phyloP scores from a whole-genome alignment of 1,140 invertebrate species.

The Diorhabda sublineata region DNA sequence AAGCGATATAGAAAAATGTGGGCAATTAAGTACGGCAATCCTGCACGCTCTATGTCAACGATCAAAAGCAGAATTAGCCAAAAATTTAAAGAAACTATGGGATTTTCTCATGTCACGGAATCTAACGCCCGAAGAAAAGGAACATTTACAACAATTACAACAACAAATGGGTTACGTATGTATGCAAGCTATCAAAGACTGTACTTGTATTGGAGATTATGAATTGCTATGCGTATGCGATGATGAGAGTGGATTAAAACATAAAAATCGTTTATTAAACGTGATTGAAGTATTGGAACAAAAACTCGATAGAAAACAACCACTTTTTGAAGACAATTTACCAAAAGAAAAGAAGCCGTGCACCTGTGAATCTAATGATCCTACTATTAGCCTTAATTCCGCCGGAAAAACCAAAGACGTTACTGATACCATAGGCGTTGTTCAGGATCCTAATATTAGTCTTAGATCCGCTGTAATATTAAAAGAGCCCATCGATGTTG shows the following conservation, averaged over 20 bases:
- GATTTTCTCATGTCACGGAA: neutral
- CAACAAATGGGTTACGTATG: neutral
- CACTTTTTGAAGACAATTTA: no score
- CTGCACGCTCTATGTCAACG: neutral
- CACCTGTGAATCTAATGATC: no score
- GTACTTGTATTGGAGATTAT: neutral
- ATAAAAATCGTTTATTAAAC: neutral
- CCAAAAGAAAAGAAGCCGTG: no score
- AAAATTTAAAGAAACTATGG: neutral
- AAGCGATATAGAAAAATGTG: conserved; percentile 22
- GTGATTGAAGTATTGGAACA: neutral
- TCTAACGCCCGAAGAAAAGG: neutral
- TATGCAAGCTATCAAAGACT: neutral
- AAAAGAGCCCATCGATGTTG: no score
- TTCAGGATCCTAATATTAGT: no score
- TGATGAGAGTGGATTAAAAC: neutral
- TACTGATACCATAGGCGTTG: no score
- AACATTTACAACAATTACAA: neutral
- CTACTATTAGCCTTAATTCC: no score
- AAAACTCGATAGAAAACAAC: neutral
- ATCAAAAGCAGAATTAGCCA: neutral
- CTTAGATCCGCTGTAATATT: no score
- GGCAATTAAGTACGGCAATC: neutral
- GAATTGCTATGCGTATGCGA: neutral
- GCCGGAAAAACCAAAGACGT: no score